These are phyloP conservation scores for Epiblema foenella DNA, from an alignment of 2,888 invertebrate species.

Conservation along the genomic window DNA sequence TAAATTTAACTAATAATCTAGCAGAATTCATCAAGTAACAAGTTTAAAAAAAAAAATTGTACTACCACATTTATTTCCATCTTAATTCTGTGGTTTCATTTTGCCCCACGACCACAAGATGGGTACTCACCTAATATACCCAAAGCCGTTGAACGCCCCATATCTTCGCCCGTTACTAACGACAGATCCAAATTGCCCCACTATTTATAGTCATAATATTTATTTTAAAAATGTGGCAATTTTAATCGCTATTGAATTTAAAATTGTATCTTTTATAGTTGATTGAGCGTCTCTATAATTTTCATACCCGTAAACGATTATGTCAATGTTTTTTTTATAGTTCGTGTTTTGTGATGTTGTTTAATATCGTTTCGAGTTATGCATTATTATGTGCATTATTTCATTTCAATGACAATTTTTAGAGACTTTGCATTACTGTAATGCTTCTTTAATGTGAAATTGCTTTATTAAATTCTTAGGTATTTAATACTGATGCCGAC, in stretches of 20 bases:
- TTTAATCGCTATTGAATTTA: slow-evolving; percentile 11
- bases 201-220: slow-evolving; percentile 43
- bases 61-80: neutral
- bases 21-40: too few relatives aligned
- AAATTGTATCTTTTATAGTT: slow-evolving; percentile 10
- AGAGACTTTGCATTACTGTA: too few relatives aligned
- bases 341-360: neutral
- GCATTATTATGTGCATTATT: too few relatives aligned
- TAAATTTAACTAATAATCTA: too few relatives aligned
- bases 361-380: neutral
- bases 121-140: slow-evolving; percentile 65
- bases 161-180: slow-evolving; percentile 57
- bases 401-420: too few relatives aligned
- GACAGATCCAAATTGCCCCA: neutral
- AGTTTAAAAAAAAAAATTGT: neutral
- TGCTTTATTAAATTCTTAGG: too few relatives aligned
- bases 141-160: slow-evolving; percentile 71
- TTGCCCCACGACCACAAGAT: neutral
- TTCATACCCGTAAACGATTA: slow-evolving; percentile 1
- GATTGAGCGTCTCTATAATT: slow-evolving; percentile 6
- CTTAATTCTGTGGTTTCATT: neutral
- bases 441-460: too few relatives aligned
- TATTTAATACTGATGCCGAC: too few relatives aligned
- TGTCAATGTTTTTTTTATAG: slow-evolving; percentile 4
- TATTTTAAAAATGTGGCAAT: slow-evolving; percentile 6